Evolutionary conservation across 2,888 invertebrate genomes (phyloP).

Genomic region (Ennomos quercinarius): DNA sequence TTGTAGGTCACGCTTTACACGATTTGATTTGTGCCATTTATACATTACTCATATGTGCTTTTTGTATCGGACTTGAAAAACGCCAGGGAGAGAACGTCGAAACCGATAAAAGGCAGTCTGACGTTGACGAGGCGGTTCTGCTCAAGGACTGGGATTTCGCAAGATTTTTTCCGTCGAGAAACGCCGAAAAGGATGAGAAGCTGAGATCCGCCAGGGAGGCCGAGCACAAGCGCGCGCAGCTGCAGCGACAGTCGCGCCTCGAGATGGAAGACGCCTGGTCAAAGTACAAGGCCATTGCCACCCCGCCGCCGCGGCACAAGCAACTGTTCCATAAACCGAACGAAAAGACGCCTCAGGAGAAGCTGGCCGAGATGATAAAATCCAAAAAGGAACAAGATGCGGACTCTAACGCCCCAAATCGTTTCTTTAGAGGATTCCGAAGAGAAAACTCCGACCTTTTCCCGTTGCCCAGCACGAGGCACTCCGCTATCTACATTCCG

Average conservation of each 20-base stretch:
- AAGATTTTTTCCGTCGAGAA: conserved; percentile 90
- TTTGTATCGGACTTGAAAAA: conserved; percentile 76
- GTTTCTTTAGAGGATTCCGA: conserved; percentile 92
- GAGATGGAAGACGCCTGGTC: conserved; percentile 80
- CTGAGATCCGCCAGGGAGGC: conserved; percentile 70
- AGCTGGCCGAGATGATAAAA: conserved; percentile 78
- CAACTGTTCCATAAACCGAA: conserved; percentile 66
- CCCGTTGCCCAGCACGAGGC: conserved; percentile 89
- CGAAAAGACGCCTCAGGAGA: conserved; percentile 75
- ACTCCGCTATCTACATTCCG: conserved; percentile 89
- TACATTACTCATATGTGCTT: conserved; percentile 72
- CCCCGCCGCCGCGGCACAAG: conserved; percentile 74
- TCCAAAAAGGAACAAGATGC: conserved; percentile 90
- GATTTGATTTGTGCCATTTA: conserved; percentile 45
- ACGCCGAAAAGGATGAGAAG: conserved; percentile 66
- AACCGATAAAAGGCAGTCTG: conserved; percentile 78
- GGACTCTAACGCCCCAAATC: conserved; percentile 88
- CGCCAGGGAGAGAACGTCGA: conserved; percentile 71
- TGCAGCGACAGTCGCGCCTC: conserved; percentile 76
- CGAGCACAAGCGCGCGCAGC: conserved; percentile 68
- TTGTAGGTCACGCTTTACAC: conserved; percentile 45
- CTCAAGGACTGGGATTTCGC: conserved; percentile 95
- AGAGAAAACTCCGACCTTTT: conserved; percentile 94
- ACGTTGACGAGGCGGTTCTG: conserved; percentile 91
- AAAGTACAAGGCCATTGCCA: conserved; percentile 75